Base-by-base conservation (phyloP, 1,140 invertebrate species). In the Bombus pyrosoma region DNA sequence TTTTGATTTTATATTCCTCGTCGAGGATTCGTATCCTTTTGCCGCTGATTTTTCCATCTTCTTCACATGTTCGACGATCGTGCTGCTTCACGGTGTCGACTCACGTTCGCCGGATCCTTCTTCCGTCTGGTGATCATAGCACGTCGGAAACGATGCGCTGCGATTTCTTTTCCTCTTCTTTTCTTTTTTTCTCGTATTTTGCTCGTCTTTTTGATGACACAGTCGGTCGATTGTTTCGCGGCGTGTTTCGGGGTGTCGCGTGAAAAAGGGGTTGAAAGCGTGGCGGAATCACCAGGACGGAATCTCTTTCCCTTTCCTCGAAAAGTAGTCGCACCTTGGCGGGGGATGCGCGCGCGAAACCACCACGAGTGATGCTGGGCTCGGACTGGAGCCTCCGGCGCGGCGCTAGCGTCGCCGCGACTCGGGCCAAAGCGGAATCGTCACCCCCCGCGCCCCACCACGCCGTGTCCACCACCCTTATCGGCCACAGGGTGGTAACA, bases 281-380 rank as follows among this genome's bases (percentile, higher is more conserved):
- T 72, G 83, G 28, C 53, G 15, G 37, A 68, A 64, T 81, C 77
- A 41, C 13, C 43, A 25, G 81, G 81, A 89, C 84, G 87, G 87
- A 89, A 83, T 89, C 71, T 75, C 59, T 53, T 72, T 80, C 77
- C 78, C 69, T 78, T 72, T 73, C 66, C 81, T 89, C 47, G 82
- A 66, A 90, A 87, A 85, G 69, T 72, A 59, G 37, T 85, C 74
- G 68, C 81, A 89, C 81, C 66, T 87, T 83, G 75, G 80, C 87
- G 82, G 84, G 90, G 87, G 80, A 85, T 84, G 89, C 92, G 92
- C 93, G 92, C 93, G 91, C 93, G 93, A 94, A 92, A 93, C 93
- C 87, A 92, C 91, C 93, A 89, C 94, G 92, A 91, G 91, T 93
- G 93, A 94, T 94, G 94, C 93, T 94, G 93, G 92, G 92, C 89